A percentile compares a stretch with the other conserved stretches of the same genome.
Conservation (phyloP, 2,888 invertebrate genomes). For the Leptinotarsa tumamoca region DNA sequence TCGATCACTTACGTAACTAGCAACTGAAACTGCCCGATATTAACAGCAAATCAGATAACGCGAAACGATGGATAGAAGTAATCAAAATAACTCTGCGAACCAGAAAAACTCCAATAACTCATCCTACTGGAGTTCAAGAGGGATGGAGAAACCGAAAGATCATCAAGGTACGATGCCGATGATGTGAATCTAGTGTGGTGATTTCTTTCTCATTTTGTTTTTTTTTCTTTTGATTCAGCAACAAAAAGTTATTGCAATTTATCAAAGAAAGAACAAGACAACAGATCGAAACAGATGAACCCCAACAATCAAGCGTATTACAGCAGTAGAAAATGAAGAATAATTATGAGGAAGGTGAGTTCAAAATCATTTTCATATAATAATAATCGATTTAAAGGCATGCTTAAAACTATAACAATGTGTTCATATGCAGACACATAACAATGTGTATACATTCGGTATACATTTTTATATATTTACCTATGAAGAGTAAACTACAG, state of each 20-base stretch:
- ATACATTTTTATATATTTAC: too few relatives aligned
- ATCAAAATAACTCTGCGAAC: conserved; percentile 33
- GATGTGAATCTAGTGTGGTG: not conserved
- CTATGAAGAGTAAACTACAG: too few relatives aligned
- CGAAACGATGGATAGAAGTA: conserved; percentile 25
- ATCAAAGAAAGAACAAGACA: conserved; percentile 34
- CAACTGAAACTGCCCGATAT: not conserved
- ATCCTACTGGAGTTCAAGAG: conserved; percentile 34
- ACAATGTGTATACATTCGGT: too few relatives aligned
- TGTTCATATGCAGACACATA: too few relatives aligned
- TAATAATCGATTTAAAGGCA: too few relatives aligned
- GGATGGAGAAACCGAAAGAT: conserved; percentile 27
- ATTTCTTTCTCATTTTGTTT: not conserved
- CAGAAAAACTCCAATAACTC: conserved; percentile 34
- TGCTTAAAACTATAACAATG: too few relatives aligned
- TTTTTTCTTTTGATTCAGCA: conserved; percentile 10
- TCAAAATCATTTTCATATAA: too few relatives aligned
- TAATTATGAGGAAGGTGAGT: too few relatives aligned
- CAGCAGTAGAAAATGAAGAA: conserved; percentile 11
- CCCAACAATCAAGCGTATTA: conserved; percentile 34
- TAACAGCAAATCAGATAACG: conserved; percentile 7
- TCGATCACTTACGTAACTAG: conserved; percentile 17
- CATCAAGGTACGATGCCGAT: conserved; percentile 27
- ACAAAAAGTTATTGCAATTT: conserved; percentile 26
- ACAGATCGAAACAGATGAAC: conserved; percentile 33